Conservation (phyloP, 2,797 vertebrate species). For the Phrynocephalus forsythii region DNA sequence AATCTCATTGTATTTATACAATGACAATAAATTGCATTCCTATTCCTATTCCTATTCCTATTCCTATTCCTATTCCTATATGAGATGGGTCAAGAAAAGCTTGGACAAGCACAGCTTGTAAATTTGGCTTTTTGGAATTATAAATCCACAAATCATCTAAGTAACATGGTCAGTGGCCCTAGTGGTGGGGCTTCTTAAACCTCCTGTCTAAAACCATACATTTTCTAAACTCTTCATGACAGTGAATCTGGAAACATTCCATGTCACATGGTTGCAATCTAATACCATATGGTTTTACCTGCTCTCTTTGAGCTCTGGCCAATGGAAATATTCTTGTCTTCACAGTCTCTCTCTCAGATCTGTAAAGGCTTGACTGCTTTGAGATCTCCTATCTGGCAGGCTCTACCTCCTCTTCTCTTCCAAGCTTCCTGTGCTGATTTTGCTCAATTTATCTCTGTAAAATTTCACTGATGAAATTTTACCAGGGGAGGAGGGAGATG, state of each 20-base stretch:
- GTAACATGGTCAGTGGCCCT: neutral
- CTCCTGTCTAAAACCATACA: too few species aligned
- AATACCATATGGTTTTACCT: too few species aligned
- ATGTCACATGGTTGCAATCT: too few species aligned
- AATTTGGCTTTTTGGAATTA: neutral
- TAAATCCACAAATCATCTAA: neutral
- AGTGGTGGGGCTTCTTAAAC: neutral
- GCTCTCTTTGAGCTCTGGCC: neutral
- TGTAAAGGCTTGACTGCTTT: neutral
- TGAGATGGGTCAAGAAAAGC: too few species aligned
- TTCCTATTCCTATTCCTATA: too few species aligned
- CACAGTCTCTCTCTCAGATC: neutral
- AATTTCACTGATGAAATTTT: neutral
- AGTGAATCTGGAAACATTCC: too few species aligned
- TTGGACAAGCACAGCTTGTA: neutral
- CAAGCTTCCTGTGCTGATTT: neutral
- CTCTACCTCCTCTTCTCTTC: neutral
- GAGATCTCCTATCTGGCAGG: neutral
- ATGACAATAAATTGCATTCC: too few species aligned
- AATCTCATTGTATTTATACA: too few species aligned
- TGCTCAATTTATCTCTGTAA: neutral
- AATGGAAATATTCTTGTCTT: neutral
- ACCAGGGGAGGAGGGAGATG: neutral
- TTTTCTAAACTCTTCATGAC: too few species aligned
- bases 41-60: too few species aligned